These are phyloP conservation scores for Adoxophyes honmai DNA, from an alignment of 1,140 invertebrate genomes.

Conservation along the genomic window DNA sequence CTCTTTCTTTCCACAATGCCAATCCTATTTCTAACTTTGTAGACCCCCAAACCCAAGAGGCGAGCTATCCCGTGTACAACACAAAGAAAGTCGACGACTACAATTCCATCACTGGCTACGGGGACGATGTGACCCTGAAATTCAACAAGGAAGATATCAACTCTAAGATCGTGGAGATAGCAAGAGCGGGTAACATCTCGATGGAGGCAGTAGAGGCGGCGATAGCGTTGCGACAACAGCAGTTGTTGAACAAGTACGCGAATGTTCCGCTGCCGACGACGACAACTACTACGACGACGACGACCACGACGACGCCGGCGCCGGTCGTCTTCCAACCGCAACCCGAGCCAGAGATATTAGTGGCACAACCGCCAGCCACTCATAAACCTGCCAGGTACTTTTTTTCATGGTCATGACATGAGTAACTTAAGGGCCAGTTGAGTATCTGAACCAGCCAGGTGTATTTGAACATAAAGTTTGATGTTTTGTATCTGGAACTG, in stretches of 20 bases:
- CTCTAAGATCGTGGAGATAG: slow-evolving; percentile 71
- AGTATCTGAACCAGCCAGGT: too few species aligned
- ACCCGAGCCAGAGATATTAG: slow-evolving; percentile 57
- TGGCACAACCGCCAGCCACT: slow-evolving; percentile 39
- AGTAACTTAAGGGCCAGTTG: too few species aligned
- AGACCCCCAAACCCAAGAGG: slow-evolving; percentile 66
- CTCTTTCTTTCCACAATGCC: slow-evolving; percentile 49
- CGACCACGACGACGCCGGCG: slow-evolving; percentile 61
- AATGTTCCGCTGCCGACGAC: slow-evolving; percentile 69
- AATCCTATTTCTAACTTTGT: slow-evolving; percentile 71
- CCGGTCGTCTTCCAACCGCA: slow-evolving; percentile 55
- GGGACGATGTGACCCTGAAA: slow-evolving; percentile 60
- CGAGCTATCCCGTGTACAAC: slow-evolving; percentile 51
- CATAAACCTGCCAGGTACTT: slow-evolving; percentile 60
- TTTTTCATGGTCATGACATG: too few species aligned
- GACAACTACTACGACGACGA: slow-evolving; percentile 69
- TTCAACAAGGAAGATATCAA: slow-evolving; percentile 69
- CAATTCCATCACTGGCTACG: slow-evolving; percentile 66
- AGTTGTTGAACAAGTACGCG: slow-evolving; percentile 79
- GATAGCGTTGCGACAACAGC: slow-evolving; percentile 83
- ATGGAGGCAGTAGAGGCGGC: slow-evolving; percentile 85
- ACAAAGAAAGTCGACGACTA: slow-evolving; percentile 73
- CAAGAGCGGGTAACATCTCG: slow-evolving; percentile 83
- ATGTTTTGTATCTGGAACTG: too few species aligned
- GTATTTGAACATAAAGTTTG: too few species aligned